Percentiles rank a stretch among this genome's conserved stretches.
phyloP scores from a whole-genome alignment of 2,113 vertebrate genomes.

The Acrocephalus arundinaceus region DNA sequence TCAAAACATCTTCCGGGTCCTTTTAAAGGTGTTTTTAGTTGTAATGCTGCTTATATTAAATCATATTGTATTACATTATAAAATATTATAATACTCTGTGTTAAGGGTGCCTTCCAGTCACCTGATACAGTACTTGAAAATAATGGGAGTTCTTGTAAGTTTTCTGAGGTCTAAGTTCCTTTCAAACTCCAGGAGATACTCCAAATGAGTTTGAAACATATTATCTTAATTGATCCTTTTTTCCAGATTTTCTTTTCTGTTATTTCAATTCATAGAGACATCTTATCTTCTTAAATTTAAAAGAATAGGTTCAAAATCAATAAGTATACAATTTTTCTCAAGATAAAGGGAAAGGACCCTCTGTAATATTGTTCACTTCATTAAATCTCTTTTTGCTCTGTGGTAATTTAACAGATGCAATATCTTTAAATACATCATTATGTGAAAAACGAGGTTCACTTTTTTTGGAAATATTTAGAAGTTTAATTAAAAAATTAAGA shows the following conservation, averaged over 20 bases:
- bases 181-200: not conserved
- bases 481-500: no score
- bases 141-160: not conserved
- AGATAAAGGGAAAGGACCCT: not conserved
- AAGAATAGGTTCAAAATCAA: not conserved
- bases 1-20: not conserved
- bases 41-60: not conserved
- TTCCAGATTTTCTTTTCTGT: not conserved
- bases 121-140: not conserved
- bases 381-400: not conserved
- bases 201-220: not conserved
- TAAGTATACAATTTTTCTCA: not conserved
- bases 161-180: not conserved
- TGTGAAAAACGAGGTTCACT: no score
- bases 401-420: not conserved
- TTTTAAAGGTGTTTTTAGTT: not conserved
- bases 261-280: not conserved
- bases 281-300: not conserved
- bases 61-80: not conserved
- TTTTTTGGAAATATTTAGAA: no score
- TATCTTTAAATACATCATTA: not conserved
- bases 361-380: not conserved
- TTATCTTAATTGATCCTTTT: not conserved
- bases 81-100: not conserved
- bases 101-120: not conserved